Conservation (phyloP, 2,888 invertebrate genomes). For the Limnephilus marmoratus region DNA sequence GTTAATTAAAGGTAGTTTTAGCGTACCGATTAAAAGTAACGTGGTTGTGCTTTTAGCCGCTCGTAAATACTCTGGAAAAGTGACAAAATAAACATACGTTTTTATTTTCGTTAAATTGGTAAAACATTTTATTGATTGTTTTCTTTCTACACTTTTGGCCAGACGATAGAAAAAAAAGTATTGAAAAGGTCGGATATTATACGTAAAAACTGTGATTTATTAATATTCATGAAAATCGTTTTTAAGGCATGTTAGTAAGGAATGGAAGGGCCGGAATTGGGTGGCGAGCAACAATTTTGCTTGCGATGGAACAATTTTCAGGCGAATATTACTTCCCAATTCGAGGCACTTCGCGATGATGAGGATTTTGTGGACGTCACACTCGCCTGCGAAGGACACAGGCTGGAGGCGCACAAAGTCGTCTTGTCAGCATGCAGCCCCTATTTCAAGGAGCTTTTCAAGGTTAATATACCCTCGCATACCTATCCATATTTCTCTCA, state of each 20-base stretch:
- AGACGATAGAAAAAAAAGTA: constrained; percentile 76
- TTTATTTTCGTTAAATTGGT: constrained; percentile 79
- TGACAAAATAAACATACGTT: constrained; percentile 78
- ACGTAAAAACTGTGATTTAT: constrained; percentile 78
- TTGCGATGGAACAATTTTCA: constrained; percentile 94
- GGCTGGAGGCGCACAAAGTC: constrained; percentile 91
- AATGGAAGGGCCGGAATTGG: constrained; percentile 80
- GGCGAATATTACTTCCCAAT: constrained; percentile 91
- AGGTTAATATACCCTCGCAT: constrained; percentile 74
- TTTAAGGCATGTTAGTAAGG: constrained; percentile 79
- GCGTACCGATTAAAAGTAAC: neutral
- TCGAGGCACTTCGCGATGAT: constrained; percentile 89
- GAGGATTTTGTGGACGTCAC: constrained; percentile 94
- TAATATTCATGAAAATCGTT: constrained; percentile 79
- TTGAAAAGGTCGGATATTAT: constrained; percentile 77
- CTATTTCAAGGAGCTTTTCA: constrained; percentile 91
- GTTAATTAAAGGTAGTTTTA: neutral
- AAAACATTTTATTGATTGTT: constrained; percentile 80
- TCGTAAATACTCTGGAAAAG: constrained; percentile 67
- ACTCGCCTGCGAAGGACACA: constrained; percentile 89
- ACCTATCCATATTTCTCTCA: constrained; percentile 28
- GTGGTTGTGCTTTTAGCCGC: constrained; percentile 13
- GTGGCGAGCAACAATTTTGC: constrained; percentile 91
- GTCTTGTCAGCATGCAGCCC: constrained; percentile 92
- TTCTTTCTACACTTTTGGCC: constrained; percentile 79